phyloP scores from a whole-genome alignment of 2,888 invertebrate species.

The Gerris lacustris region DNA sequence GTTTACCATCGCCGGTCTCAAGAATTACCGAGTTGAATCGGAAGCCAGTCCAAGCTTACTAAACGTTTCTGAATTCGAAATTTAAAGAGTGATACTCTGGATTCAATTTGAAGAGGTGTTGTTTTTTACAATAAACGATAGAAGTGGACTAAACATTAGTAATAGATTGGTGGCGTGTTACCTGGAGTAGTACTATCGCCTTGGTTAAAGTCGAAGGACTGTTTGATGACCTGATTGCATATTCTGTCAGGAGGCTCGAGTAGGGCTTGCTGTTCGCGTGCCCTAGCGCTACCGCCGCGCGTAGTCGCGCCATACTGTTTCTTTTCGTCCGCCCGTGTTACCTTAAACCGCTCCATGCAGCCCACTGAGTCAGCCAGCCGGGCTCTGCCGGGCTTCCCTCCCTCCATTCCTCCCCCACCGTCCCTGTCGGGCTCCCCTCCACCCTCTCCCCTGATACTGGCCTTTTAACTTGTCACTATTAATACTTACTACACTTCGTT shows the following conservation, averaged over 20 bases:
- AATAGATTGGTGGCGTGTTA: neutral
- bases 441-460: neutral
- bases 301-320: conserved; percentile 1
- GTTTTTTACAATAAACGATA: too few species aligned
- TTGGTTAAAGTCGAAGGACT: neutral
- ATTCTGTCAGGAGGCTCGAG: neutral
- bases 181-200: neutral
- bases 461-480: neutral
- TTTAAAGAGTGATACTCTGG: too few species aligned
- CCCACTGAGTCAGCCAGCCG: neutral
- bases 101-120: too few species aligned
- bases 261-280: neutral
- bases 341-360: conserved; percentile 3
- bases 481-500: too few species aligned
- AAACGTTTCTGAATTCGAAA: too few species aligned
- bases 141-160: neutral
- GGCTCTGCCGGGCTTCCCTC: neutral
- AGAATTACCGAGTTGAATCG: too few species aligned
- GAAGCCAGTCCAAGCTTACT: too few species aligned
- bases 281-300: neutral
- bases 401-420: neutral
- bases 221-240: neutral
- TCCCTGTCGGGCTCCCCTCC: neutral
- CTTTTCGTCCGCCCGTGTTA: conserved; percentile 1
- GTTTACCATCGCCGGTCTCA: too few species aligned